Conservation (phyloP, 2,888 invertebrate species). For the Nephrotoma guestfalica region DNA sequence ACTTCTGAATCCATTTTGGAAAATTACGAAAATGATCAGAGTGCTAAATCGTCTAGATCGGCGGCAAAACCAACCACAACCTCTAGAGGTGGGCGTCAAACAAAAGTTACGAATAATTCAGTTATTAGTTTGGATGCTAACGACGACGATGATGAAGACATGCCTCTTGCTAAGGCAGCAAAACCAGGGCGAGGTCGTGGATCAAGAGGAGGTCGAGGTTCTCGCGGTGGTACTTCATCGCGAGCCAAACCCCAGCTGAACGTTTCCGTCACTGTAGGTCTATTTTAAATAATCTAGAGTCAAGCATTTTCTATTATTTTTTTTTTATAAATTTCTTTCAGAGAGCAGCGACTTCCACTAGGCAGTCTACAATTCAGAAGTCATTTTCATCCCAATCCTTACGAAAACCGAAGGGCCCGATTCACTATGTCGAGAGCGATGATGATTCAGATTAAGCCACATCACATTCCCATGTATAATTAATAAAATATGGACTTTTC, state of each 20-base stretch:
- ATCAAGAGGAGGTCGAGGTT: conserved; percentile 17
- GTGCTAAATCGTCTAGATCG: conserved; percentile 8
- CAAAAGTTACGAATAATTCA: background rate
- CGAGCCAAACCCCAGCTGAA: conserved; percentile 8
- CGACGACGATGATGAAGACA: conserved; percentile 17
- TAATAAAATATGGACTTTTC: background rate
- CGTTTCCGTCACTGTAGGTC: conserved; percentile 9
- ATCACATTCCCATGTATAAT: background rate
- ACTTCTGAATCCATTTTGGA: conserved; percentile 29
- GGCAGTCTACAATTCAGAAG: conserved; percentile 4
- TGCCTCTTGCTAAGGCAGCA: conserved; percentile 23
- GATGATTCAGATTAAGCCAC: background rate
- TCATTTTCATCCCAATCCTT: conserved; percentile 8
- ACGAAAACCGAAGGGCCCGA: background rate
- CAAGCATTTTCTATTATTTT: background rate
- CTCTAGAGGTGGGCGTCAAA: conserved; percentile 15
- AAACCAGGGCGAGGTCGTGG: conserved; percentile 13
- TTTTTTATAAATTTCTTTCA: background rate
- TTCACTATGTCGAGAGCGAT: background rate
- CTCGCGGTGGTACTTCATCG: conserved; percentile 24
- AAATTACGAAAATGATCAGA: conserved; percentile 33
- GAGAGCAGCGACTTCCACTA: background rate
- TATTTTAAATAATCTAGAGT: background rate
- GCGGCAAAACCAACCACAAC: conserved; percentile 15
- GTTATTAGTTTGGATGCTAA: background rate